Percentiles rank a stretch among this genome's conserved stretches.
These are phyloP conservation scores for Aleiodes alternator DNA, from an alignment of 2,888 invertebrate genomes.

Conservation along the genomic window DNA sequence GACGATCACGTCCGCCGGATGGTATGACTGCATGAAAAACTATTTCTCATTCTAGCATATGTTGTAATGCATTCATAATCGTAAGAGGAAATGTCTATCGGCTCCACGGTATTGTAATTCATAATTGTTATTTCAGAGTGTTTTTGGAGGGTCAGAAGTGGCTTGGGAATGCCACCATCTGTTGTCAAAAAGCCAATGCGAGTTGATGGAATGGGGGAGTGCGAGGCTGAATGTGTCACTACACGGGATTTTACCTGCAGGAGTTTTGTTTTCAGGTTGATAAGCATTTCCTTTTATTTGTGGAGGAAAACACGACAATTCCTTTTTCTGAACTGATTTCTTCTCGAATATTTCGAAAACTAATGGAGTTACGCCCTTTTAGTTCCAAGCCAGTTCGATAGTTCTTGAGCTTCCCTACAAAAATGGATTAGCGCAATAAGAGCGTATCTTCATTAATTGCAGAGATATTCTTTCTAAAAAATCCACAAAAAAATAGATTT, in stretches of 20 bases:
- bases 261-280: slow-evolving; percentile 86
- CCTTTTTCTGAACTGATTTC: too few relatives aligned
- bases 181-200: slow-evolving; percentile 82
- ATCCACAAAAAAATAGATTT: too few relatives aligned
- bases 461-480: too few relatives aligned
- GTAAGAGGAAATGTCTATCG: slow-evolving; percentile 28
- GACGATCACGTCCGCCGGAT: slow-evolving; percentile 58
- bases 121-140: slow-evolving; percentile 79
- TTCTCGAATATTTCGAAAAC: too few relatives aligned
- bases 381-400: too few relatives aligned
- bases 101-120: background rate
- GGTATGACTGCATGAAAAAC: slow-evolving; percentile 51
- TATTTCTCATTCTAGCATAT: slow-evolving; percentile 24
- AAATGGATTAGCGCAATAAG: too few relatives aligned
- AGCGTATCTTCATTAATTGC: too few relatives aligned
- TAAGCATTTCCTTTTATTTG: background rate
- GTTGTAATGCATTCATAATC: slow-evolving; percentile 25
- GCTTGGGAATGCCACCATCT: slow-evolving; percentile 81
- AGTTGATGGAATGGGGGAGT: slow-evolving; percentile 83
- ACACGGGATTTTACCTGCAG: slow-evolving; percentile 86
- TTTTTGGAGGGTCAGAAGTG: slow-evolving; percentile 88
- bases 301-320: too few relatives aligned
- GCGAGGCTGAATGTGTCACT: slow-evolving; percentile 87
- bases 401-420: too few relatives aligned
- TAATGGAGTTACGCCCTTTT: too few relatives aligned